phyloP scores from a whole-genome alignment of 2,113 vertebrate genomes.

The Dasyurus viverrinus region DNA sequence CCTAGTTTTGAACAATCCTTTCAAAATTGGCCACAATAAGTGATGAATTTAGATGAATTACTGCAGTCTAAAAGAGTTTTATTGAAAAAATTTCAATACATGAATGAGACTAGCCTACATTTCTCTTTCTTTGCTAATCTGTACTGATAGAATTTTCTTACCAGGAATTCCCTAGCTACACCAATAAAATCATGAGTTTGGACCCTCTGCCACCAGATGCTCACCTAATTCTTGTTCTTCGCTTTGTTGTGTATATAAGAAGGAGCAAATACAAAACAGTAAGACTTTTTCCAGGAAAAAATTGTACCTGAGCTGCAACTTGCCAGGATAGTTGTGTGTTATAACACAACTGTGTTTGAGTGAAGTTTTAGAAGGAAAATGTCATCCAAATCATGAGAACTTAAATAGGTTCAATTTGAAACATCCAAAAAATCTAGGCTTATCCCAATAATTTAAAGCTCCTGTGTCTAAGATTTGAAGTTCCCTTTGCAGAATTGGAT shows the following conservation, averaged over 20 bases:
- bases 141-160: neutral
- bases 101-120: neutral
- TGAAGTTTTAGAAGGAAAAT: neutral
- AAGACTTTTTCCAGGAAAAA: neutral
- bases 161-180: neutral
- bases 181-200: neutral
- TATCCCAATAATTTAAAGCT: neutral
- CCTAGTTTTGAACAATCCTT: no score
- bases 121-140: neutral
- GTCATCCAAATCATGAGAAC: neutral
- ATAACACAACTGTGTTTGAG: neutral
- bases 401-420: neutral
- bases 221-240: neutral
- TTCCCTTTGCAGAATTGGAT: neutral
- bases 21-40: no score
- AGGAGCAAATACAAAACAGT: neutral
- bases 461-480: neutral
- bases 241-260: neutral
- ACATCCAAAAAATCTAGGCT: neutral
- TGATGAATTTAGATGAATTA: no score
- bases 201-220: neutral
- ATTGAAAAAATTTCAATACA: neutral
- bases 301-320: neutral
- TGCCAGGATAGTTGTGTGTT: neutral
- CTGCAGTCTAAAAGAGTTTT: no score